Evolutionary conservation across 2,113 vertebrate genomes (phyloP).

Genomic region (Lasiurus borealis): DNA sequence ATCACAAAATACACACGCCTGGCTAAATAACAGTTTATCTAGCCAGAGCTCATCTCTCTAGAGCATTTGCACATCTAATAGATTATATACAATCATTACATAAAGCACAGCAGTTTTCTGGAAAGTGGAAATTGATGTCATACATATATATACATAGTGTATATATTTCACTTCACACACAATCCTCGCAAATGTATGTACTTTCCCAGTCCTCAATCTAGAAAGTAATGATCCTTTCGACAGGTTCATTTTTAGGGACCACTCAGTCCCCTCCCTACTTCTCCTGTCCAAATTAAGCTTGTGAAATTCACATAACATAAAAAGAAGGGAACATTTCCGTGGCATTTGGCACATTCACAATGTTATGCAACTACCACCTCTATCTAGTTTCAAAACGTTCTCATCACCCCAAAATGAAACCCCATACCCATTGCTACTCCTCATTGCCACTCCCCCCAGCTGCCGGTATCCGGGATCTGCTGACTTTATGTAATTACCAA

Average conservation of each 20-base stretch:
- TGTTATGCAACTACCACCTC: not conserved
- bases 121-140: conserved; percentile 18
- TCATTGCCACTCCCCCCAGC: not conserved
- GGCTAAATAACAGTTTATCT: not conserved
- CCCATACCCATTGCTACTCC: not conserved
- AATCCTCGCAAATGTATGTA: not conserved
- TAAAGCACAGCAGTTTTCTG: not conserved
- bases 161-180: not conserved
- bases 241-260: not conserved
- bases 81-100: not conserved
- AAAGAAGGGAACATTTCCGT: not conserved
- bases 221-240: not conserved
- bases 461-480: not conserved
- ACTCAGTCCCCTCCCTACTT: not conserved
- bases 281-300: not conserved
- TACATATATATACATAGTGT: too few species aligned
- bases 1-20: not conserved
- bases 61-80: not conserved
- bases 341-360: not conserved
- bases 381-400: not conserved
- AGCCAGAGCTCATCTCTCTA: conserved; percentile 26
- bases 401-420: not conserved
- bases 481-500: not conserved
- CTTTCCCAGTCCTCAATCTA: not conserved
- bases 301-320: not conserved